Conservation (phyloP, 2,113 vertebrate species). For the Lichenostomus cassidix region DNA sequence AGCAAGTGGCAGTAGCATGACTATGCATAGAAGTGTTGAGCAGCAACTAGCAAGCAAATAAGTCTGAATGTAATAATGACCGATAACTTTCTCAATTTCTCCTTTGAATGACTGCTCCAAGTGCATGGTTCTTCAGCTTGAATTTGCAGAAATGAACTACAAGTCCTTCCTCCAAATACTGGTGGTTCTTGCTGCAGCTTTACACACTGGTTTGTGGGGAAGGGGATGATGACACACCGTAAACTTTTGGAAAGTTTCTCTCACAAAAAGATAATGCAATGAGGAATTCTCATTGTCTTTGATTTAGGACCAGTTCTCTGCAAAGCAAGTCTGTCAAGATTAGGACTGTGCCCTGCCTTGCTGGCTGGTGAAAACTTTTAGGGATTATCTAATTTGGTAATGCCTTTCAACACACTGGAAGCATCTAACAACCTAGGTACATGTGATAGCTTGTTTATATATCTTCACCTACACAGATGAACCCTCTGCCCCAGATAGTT, state of each 20-base stretch:
- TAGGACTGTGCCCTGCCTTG: background rate
- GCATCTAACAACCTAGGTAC: background rate
- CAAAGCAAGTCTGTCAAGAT: background rate
- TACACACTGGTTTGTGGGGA: background rate
- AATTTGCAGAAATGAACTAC: background rate
- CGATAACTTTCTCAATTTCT: background rate
- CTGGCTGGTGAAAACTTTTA: background rate
- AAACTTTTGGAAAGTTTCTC: background rate
- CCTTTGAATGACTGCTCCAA: background rate
- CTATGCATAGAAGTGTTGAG: background rate
- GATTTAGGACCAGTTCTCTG: background rate
- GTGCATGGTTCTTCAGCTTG: background rate
- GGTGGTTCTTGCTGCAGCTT: background rate
- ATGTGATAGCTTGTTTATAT: background rate
- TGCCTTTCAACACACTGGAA: background rate
- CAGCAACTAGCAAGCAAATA: background rate
- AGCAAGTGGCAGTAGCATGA: background rate
- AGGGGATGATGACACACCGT: accelerated
- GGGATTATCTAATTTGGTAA: background rate
- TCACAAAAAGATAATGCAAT: background rate
- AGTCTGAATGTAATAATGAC: background rate
- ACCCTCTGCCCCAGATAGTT: background rate
- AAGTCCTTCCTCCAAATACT: background rate
- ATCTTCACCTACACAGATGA: background rate
- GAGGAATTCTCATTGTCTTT: background rate